phyloP scores from a whole-genome alignment of 1,140 invertebrate genomes.

The Drosophila leontia region DNA sequence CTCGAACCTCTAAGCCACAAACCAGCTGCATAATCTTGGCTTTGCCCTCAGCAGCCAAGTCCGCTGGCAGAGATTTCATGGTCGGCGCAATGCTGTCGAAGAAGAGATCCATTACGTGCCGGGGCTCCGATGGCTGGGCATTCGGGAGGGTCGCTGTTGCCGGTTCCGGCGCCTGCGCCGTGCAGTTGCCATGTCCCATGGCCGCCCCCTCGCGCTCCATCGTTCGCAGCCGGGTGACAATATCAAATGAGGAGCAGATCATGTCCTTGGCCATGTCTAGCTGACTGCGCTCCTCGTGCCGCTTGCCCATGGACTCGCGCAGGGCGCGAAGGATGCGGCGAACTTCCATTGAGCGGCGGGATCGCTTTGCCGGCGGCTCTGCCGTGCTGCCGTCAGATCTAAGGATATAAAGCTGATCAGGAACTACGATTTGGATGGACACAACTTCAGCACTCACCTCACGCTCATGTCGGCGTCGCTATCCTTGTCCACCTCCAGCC shows the following conservation, averaged over 20 bases:
- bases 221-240: conserved; percentile 57
- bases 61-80: conserved; percentile 66
- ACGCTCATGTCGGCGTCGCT: conserved; percentile 55
- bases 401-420: not conserved
- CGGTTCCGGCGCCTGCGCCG: not conserved
- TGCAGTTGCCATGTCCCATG: not conserved
- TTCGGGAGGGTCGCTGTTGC: not conserved
- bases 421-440: not conserved
- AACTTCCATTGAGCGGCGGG: conserved; percentile 50
- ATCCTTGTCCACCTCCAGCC: conserved; percentile 42
- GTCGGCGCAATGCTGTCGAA: conserved; percentile 76
- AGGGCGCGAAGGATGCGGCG: conserved; percentile 54
- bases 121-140: not conserved
- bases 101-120: conserved; percentile 69
- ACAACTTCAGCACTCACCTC: conserved; percentile 31
- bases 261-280: conserved; percentile 70
- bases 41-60: conserved; percentile 75
- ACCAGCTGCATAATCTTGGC: conserved; percentile 78
- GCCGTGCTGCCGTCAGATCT: conserved; percentile 60
- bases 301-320: conserved; percentile 52
- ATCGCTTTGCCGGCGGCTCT: conserved; percentile 52
- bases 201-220: conserved; percentile 33
- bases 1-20: conserved; percentile 65
- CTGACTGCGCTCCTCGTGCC: conserved; percentile 54
- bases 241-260: conserved; percentile 71